Percentiles rank a stretch among this genome's conserved stretches.
These are phyloP conservation scores for Danio rerio DNA, from an alignment of 2,113 vertebrate species.

Conservation along the genomic window GRCz12tu NC_133182.1:72332001-72332500, in stretches of 20 bases:
- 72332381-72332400: not conserved
- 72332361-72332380: not conserved
- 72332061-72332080: not conserved
- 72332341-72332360: not conserved
- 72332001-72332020: not conserved
- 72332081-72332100: not conserved
- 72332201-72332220: slow-evolving; percentile 5
- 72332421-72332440: slow-evolving; percentile 12
- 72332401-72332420: not conserved
- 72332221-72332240: not conserved
- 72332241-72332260: slow-evolving; percentile 6
- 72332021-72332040: not conserved
- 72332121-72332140: not conserved
- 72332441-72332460: no score
- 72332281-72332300: not conserved
- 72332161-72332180: slow-evolving; percentile 3
- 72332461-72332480: no score
- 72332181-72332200: slow-evolving; percentile 12
- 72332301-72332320: slow-evolving; percentile 2
- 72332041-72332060: slow-evolving; percentile 16
- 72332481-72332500: no score
- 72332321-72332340: slow-evolving; percentile 12
- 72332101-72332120: not conserved
- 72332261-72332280: slow-evolving; percentile 28
- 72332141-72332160: not conserved